These are phyloP conservation scores for Aspiorhynchus laticeps DNA, from an alignment of 2,113 vertebrate species.

Conservation along the genomic window DNA sequence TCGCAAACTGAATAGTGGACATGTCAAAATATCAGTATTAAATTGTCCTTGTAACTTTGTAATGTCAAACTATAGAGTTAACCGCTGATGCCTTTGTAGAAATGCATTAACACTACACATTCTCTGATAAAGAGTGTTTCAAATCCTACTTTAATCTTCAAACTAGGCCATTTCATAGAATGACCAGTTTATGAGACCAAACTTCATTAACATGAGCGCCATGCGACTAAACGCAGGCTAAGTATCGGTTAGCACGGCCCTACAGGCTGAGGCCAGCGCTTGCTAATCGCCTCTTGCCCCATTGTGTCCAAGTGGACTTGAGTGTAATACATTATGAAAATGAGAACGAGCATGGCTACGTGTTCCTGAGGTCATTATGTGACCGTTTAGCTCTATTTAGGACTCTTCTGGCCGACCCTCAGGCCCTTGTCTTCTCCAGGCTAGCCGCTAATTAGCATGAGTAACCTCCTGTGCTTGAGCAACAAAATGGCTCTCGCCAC, in stretches of 20 bases:
- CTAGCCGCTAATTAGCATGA: conserved; percentile 77
- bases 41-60: background rate
- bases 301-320: conserved; percentile 57
- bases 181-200: background rate
- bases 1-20: background rate
- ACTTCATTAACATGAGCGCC: background rate
- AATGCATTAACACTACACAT: background rate
- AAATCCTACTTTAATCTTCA: background rate
- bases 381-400: conserved; percentile 71
- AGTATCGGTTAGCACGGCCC: conserved; percentile 35
- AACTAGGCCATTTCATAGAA: background rate
- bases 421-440: conserved; percentile 70
- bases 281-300: conserved; percentile 52
- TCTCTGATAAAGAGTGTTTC: background rate
- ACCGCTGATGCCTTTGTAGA: too few relatives aligned
- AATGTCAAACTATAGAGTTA: background rate
- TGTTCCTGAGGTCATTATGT: conserved; percentile 69
- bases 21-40: background rate
- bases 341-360: conserved; percentile 55
- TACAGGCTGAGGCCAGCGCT: conserved; percentile 10
- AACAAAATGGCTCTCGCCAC: conserved; percentile 60
- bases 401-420: conserved; percentile 67
- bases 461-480: conserved; percentile 61
- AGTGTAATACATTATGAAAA: conserved; percentile 74
- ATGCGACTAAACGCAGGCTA: background rate